Evolutionary conservation across 23 tunicate species (phyloP), one percentile per base, ranked within the genome.

Genomic region (Halocynthia aurantium): DNA sequence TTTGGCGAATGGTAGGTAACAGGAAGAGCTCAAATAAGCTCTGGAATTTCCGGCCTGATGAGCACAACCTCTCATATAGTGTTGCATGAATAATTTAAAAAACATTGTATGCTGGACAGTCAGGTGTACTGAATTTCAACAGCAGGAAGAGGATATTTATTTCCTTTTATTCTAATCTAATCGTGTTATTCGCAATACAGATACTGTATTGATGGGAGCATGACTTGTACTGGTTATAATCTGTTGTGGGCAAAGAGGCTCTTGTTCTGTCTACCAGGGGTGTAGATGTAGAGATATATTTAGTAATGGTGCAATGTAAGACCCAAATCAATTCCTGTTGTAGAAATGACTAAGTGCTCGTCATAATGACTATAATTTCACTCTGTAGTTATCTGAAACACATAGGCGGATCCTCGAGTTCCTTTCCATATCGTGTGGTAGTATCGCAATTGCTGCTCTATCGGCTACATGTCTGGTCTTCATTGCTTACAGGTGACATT

Each of bases 381-480:
- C 31, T 15, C 31, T 65, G 17, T 56, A 89, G 96, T 52, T 89
- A 8, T 63, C 88, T 8, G 75, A 60, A 52, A 60, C 18, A 7
- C 81, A 83, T 80, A 65, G 70, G 68, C 18, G 76, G 61, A 67
- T 77, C 7, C 68, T 86, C 70, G 83, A 83, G 51, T 55, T 85
- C 17, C 44, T 92, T 15, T 86, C 98, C 7, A 53, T 82, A 61
- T 55, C 72, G 6, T 62, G 86, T 13, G 90, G 98, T 0, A 21
- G 75, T 52, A 11, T 92, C 8, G 86, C 98, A 0, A 69, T 84
- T 51, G 76, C 86, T 53, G 67, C 64, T 52, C 57, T 92, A 8
- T 5, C 65, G 17, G 85, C 75, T 9, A 85, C 98, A 8, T 50
- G 83, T 19, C 54, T 86, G 55, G 86, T 86, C 52, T 92, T 92